Evolutionary conservation across 1,140 invertebrate species (phyloP).

Genomic region (Glossosoma conforme): DNA sequence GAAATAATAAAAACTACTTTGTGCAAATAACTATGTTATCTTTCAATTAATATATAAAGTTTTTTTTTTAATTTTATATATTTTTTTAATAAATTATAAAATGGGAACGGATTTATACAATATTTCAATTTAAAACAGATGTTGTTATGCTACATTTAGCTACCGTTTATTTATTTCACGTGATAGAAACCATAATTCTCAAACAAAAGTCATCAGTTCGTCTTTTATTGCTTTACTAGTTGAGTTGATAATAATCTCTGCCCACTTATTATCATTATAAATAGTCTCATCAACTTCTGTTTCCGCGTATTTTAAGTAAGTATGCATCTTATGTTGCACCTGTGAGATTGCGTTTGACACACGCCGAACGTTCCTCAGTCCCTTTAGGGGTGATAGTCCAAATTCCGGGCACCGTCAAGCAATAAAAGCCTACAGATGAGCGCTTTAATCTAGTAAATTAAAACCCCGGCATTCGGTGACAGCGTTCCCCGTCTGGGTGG

Average conservation of each 20-base stretch:
- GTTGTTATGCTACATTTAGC: no score
- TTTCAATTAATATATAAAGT: no score
- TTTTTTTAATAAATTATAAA: no score
- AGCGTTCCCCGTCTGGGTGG: slow-evolving; percentile 29
- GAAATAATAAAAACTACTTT: no score
- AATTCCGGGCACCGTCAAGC: slow-evolving; percentile 15
- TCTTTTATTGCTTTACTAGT: no score
- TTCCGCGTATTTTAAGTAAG: background rate
- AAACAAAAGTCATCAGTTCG: no score
- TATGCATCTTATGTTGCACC: background rate
- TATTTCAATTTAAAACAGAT: no score
- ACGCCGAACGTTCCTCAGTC: background rate
- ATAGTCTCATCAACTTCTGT: background rate
- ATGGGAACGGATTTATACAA: no score
- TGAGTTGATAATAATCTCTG: background rate
- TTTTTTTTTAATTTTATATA: no score
- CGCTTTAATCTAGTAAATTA: slow-evolving; percentile 29
- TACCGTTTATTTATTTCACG: no score
- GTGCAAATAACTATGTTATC: no score
- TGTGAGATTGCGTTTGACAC: background rate
- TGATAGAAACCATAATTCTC: no score
- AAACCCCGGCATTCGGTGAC: slow-evolving; percentile 28
- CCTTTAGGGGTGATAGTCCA: background rate
- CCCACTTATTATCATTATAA: background rate
- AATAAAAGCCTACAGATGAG: slow-evolving; percentile 24